Evolutionary conservation across 1,140 invertebrate species (phyloP).

Genomic region (Neodiprion pinetum): DNA sequence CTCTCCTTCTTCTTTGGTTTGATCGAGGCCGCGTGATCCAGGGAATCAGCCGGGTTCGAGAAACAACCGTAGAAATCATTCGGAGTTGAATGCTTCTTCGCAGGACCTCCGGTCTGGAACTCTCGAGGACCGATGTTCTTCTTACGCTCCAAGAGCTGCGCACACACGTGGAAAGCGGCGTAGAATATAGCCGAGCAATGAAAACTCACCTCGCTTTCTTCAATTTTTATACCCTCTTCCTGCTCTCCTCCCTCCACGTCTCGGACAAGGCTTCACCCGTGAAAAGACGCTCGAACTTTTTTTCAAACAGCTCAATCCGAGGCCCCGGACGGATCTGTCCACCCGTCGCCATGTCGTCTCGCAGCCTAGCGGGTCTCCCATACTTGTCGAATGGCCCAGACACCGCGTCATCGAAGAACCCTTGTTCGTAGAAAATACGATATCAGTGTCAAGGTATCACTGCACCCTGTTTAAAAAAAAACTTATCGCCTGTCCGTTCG

Average conservation of each 20-base stretch:
- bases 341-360: constrained; percentile 27
- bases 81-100: constrained; percentile 47
- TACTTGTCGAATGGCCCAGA: constrained; percentile 39
- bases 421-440: constrained; percentile 25
- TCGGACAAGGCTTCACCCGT: constrained; percentile 39
- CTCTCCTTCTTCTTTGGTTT: constrained; percentile 18
- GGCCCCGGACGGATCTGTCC: constrained; percentile 33
- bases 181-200: not conserved
- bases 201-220: not conserved
- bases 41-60: constrained; percentile 39
- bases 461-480: too few species aligned
- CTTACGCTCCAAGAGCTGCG: not conserved
- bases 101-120: constrained; percentile 15
- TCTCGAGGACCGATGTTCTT: not conserved
- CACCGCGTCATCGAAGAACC: constrained; percentile 42
- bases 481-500: too few species aligned
- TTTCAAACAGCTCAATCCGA: constrained; percentile 35
- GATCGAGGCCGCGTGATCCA: constrained; percentile 31
- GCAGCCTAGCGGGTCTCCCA: constrained; percentile 13
- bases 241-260: constrained; percentile 19
- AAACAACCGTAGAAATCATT: constrained; percentile 51
- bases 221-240: constrained; percentile 23
- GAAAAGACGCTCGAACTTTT: constrained; percentile 42
- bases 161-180: not conserved
- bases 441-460: too few species aligned